Conservation (phyloP, 2,888 invertebrate genomes). For the Campoplex nolae region DNA sequence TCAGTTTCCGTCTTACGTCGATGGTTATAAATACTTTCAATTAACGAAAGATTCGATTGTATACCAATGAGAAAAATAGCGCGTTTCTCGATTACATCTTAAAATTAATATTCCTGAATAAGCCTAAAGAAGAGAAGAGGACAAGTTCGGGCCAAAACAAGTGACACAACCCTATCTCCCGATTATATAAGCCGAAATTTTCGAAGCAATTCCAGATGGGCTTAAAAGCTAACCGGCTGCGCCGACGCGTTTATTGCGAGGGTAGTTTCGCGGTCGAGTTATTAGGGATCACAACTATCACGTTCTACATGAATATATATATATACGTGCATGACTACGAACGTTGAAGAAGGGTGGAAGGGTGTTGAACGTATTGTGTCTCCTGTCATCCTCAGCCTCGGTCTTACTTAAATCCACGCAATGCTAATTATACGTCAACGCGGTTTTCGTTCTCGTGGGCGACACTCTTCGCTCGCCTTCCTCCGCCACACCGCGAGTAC, state of each 20-base stretch:
- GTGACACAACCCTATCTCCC: slow-evolving; percentile 23
- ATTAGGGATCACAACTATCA: slow-evolving; percentile 68
- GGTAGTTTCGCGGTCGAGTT: slow-evolving; percentile 77
- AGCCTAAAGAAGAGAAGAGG: neutral
- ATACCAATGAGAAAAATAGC: neutral
- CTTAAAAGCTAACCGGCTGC: slow-evolving; percentile 72
- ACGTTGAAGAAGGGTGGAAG: slow-evolving; percentile 68
- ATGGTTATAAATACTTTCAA: neutral
- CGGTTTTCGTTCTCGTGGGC: slow-evolving; percentile 71
- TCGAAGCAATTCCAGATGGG: slow-evolving; percentile 76
- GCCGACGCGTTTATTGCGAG: slow-evolving; percentile 59
- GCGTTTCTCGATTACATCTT: neutral
- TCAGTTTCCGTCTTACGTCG: too few species aligned
- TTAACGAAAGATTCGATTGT: neutral
- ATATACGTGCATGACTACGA: slow-evolving; percentile 33
- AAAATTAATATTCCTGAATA: neutral
- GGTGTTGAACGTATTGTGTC: slow-evolving; percentile 77
- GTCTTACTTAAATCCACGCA: slow-evolving; percentile 79
- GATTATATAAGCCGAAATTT: slow-evolving; percentile 4
- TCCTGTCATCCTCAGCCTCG: slow-evolving; percentile 83
- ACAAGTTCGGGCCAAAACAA: slow-evolving; percentile 1
- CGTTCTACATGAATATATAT: neutral
- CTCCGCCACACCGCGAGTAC: slow-evolving; percentile 67
- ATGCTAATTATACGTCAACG: slow-evolving; percentile 83
- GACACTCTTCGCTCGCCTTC: slow-evolving; percentile 59